Evolutionary conservation across 2,113 vertebrate species (phyloP).

Genomic region (Strix aluco): DNA sequence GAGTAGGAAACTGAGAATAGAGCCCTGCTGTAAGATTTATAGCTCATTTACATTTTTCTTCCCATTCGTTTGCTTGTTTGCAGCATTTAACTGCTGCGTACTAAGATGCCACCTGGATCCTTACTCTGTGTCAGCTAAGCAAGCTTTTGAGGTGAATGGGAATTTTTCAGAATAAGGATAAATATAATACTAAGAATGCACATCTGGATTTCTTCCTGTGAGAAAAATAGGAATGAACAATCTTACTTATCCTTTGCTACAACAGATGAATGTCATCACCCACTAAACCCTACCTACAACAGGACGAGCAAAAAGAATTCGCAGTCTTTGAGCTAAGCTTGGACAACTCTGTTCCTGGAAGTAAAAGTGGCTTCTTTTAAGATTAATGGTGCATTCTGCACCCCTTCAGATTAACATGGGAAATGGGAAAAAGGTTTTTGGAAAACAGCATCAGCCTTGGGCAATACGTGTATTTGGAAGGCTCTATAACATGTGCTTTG

Average conservation of each 20-base stretch:
- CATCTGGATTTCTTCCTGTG: slow-evolving; percentile 39
- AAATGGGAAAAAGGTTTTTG: slow-evolving; percentile 50
- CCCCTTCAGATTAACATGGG: slow-evolving; percentile 9
- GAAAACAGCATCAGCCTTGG: slow-evolving; percentile 18
- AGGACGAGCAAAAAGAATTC: neutral
- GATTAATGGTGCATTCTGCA: slow-evolving; percentile 45
- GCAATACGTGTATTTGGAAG: neutral
- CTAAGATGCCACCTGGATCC: neutral
- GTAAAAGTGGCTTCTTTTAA: slow-evolving; percentile 38
- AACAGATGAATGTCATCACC: slow-evolving; percentile 48
- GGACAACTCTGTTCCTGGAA: slow-evolving; percentile 7
- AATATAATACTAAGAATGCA: neutral
- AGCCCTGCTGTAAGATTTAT: neutral
- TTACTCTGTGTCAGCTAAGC: neutral
- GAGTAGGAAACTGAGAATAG: neutral
- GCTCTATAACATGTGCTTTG: neutral
- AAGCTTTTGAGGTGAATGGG: neutral
- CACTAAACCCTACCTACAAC: slow-evolving; percentile 51
- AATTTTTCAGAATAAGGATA: neutral
- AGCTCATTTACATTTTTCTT: neutral
- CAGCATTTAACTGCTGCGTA: neutral
- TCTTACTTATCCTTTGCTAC: slow-evolving; percentile 17
- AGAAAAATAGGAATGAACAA: neutral
- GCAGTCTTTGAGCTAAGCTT: neutral
- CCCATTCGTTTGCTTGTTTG: neutral